Conservation (phyloP, 2,888 invertebrate genomes). For the Epinotia nisella region DNA sequence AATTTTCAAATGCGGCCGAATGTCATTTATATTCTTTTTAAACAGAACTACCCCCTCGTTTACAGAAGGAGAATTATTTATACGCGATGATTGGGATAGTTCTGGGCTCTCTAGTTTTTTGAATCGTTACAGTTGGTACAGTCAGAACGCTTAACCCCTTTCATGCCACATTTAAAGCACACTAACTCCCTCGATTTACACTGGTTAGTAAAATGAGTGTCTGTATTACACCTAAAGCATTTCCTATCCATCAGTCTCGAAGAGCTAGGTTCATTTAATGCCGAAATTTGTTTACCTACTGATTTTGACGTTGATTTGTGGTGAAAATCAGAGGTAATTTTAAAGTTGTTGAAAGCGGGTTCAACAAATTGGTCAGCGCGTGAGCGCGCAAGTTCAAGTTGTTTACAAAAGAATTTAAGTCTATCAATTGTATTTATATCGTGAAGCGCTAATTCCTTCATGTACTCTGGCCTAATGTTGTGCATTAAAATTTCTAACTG, state of each 20-base stretch:
- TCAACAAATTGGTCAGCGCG: background rate
- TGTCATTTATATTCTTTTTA: background rate
- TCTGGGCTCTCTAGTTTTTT: background rate
- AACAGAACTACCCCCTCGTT: background rate
- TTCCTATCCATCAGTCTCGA: background rate
- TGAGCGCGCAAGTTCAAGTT: background rate
- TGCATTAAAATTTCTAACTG: background rate
- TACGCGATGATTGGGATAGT: background rate
- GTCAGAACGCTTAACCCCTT: conserved; percentile 1
- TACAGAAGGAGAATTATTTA: background rate
- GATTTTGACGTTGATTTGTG: background rate
- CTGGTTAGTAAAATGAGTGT: conserved; percentile 1
- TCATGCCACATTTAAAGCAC: conserved; percentile 10
- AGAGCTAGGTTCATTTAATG: background rate
- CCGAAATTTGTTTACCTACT: background rate
- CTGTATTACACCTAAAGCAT: conserved; percentile 1
- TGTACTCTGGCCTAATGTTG: background rate
- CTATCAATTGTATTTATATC: background rate
- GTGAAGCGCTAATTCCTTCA: too few relatives aligned
- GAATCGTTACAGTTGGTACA: too few relatives aligned
- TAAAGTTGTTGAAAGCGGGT: background rate
- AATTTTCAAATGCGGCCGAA: conserved; percentile 2
- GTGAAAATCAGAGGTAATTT: background rate
- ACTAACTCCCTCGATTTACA: conserved; percentile 11
- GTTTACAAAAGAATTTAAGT: background rate